A percentile compares a stretch with the other conserved stretches of the same genome.
Evolutionary conservation across 2,113 vertebrate species (phyloP).

Genomic region (Ursus arctos): DNA sequence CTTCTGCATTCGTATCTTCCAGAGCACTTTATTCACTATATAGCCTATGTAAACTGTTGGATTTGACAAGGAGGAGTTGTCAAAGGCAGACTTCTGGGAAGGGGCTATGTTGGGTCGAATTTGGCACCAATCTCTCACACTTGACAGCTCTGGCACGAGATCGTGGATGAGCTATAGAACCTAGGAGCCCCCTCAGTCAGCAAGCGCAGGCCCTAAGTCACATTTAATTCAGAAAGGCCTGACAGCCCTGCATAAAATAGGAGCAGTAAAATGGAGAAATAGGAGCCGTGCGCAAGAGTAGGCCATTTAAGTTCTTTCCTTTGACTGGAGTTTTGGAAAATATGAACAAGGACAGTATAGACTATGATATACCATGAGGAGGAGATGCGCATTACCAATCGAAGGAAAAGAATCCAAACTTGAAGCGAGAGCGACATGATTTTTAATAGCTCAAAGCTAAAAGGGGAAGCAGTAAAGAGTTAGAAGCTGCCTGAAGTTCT

Average conservation of each 20-base stretch:
- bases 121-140: conserved; percentile 79
- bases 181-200: conserved; percentile 72
- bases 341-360: conserved; percentile 11
- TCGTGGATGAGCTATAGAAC: conserved; percentile 79
- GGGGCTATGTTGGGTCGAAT: conserved; percentile 70
- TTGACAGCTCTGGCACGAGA: conserved; percentile 75
- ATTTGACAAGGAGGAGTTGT: conserved; percentile 77
- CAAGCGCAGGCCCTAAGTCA: conserved; percentile 55
- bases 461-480: background rate
- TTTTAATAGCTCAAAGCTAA: conserved; percentile 32
- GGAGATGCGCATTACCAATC: background rate
- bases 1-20: background rate
- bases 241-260: conserved; percentile 71
- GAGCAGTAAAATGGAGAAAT: conserved; percentile 63
- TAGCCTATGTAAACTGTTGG: conserved; percentile 74
- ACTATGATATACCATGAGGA: background rate
- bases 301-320: conserved; percentile 63
- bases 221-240: conserved; percentile 75
- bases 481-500: background rate
- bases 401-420: conserved; percentile 2
- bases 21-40: conserved; percentile 50
- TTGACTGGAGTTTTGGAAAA: conserved; percentile 67
- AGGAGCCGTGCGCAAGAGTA: conserved; percentile 18
- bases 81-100: conserved; percentile 72
- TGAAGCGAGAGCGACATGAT: background rate